A percentile compares a stretch with the other conserved stretches of the same genome.
Evolutionary conservation across 2,888 invertebrate species (phyloP).

Genomic region (Troides oblongomaculatus): DNA sequence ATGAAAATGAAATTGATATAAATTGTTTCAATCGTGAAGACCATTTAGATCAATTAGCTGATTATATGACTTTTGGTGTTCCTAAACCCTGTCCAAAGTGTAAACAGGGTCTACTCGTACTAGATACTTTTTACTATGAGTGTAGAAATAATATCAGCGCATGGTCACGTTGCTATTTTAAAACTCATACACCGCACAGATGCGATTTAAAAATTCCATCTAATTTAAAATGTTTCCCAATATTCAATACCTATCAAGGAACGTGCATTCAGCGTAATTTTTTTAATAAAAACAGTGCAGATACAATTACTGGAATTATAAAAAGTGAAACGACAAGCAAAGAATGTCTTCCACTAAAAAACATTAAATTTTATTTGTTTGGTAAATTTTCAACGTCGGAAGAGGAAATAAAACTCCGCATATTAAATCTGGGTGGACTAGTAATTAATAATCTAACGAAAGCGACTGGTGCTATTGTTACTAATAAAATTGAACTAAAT

Average conservation of each 20-base stretch:
- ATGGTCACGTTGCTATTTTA: constrained; percentile 12
- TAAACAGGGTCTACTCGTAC: constrained; percentile 14
- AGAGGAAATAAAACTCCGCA: constrained; percentile 4
- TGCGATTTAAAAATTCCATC: constrained; percentile 6
- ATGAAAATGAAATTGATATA: constrained; percentile 6
- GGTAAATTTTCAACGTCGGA: constrained; percentile 1
- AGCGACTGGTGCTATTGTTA: constrained; percentile 6
- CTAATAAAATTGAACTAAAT: constrained; percentile 1
- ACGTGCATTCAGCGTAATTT: constrained; percentile 7
- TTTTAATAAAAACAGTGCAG: not conserved
- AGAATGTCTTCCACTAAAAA: constrained; percentile 8
- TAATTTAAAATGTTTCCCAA: not conserved
- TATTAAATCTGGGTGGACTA: not conserved
- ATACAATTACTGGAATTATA: not conserved
- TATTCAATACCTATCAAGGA: constrained; percentile 10
- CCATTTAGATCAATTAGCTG: constrained; percentile 12
- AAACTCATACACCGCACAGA: constrained; percentile 10
- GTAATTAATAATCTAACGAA: not conserved
- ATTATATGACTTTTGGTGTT: constrained; percentile 20
- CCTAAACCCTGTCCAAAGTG: constrained; percentile 20
- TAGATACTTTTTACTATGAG: constrained; percentile 18
- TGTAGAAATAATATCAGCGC: constrained; percentile 14
- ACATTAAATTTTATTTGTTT: constrained; percentile 9
- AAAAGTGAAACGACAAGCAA: not conserved
- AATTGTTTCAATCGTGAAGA: constrained; percentile 10